Conservation (phyloP, 1,140 invertebrate genomes). For the Papilio polyxenes region DNA sequence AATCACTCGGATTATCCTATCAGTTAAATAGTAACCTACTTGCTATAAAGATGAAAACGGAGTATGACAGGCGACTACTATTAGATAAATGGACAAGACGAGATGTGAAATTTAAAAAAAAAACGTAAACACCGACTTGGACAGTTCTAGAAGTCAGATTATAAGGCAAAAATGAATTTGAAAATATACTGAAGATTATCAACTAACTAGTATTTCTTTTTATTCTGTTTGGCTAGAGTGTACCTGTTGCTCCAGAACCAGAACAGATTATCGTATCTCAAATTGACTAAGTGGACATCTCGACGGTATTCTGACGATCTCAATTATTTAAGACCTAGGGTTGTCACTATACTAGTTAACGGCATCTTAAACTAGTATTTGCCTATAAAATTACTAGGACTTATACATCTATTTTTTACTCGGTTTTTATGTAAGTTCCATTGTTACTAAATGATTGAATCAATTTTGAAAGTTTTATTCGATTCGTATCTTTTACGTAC, state of each 20-base stretch:
- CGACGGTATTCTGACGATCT: not conserved
- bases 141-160: not conserved
- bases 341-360: not conserved
- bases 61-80: not conserved
- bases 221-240: not conserved
- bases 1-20: not conserved
- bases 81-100: not conserved
- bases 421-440: too few species aligned
- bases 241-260: not conserved
- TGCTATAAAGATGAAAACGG: not conserved
- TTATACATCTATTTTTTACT: too few species aligned
- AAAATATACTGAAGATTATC: too few species aligned
- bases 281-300: conserved; percentile 8
- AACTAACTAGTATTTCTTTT: too few species aligned
- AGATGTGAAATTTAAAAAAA: not conserved
- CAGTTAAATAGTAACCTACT: not conserved
- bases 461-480: not conserved
- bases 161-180: too few species aligned
- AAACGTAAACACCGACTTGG: not conserved
- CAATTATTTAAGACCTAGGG: not conserved
- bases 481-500: not conserved
- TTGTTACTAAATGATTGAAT: too few species aligned
- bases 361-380: not conserved
- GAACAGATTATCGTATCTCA: not conserved
- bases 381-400: not conserved